Conservation (phyloP, 2,797 vertebrate species). For the Takifugu ocellatus region DNA sequence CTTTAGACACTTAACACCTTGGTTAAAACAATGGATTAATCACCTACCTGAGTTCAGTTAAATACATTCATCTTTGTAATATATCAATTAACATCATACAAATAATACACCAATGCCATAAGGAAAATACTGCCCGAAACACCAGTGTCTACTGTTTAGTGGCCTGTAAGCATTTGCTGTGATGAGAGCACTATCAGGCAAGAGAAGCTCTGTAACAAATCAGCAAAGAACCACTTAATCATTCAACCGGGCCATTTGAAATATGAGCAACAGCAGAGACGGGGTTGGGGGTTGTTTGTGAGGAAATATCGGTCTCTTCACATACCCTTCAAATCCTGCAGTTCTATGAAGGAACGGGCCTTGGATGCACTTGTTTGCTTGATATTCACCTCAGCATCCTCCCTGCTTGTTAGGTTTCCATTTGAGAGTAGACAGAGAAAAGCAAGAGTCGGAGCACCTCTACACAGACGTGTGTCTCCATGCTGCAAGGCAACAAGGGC, state of each 20-base stretch:
- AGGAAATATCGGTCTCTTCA: slow-evolving; percentile 12
- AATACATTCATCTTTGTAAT: too few species aligned
- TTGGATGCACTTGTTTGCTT: slow-evolving; percentile 23
- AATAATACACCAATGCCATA: too few species aligned
- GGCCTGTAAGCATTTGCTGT: background rate
- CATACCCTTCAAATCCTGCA: slow-evolving; percentile 23
- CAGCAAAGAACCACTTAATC: slow-evolving; percentile 32
- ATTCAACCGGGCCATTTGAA: slow-evolving; percentile 16
- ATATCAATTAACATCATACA: too few species aligned
- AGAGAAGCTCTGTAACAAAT: slow-evolving; percentile 36
- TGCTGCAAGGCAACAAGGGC: background rate
- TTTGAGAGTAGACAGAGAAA: slow-evolving; percentile 9
- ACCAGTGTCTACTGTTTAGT: background rate
- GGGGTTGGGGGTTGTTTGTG: background rate
- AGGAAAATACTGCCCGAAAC: too few species aligned
- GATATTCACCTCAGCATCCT: slow-evolving; percentile 31
- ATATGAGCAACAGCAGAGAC: background rate
- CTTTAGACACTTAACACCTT: slow-evolving; percentile 1
- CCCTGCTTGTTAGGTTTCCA: slow-evolving; percentile 21
- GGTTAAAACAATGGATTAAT: slow-evolving; percentile 19
- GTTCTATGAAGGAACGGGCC: slow-evolving; percentile 30
- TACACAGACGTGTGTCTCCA: background rate
- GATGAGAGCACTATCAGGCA: slow-evolving; percentile 10
- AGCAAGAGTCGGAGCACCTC: slow-evolving; percentile 10
- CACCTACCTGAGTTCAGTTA: too few species aligned